A percentile compares a stretch with the other conserved stretches of the same genome.
Conservation (phyloP, 2,888 invertebrate genomes). For the Tuta absoluta region DNA sequence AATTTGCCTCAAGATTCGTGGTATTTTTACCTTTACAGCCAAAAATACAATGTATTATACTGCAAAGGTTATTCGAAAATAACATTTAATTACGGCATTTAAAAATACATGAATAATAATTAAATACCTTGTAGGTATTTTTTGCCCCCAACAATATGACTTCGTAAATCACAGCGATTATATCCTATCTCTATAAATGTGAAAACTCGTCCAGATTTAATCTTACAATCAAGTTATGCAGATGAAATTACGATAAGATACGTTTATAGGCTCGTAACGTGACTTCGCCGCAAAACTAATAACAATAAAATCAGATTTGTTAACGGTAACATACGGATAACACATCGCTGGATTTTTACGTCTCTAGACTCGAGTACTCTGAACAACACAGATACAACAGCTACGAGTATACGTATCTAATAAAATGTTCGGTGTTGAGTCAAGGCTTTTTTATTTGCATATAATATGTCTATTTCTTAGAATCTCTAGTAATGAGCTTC, state of each 20-base stretch:
- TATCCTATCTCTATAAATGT: neutral
- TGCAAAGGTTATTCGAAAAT: too few species aligned
- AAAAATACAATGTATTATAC: too few species aligned
- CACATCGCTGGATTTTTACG: neutral
- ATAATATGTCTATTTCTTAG: too few species aligned
- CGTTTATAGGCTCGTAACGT: slow-evolving; percentile 25
- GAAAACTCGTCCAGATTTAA: slow-evolving; percentile 4
- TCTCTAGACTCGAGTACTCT: neutral
- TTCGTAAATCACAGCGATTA: neutral
- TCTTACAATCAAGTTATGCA: slow-evolving; percentile 22
- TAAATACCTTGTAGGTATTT: neutral
- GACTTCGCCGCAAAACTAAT: slow-evolving; percentile 24
- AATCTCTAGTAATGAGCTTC: too few species aligned
- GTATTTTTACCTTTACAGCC: too few species aligned
- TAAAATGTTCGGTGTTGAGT: too few species aligned
- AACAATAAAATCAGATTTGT: slow-evolving; percentile 18
- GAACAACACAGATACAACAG: neutral
- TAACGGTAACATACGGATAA: slow-evolving; percentile 1
- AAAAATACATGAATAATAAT: too few species aligned
- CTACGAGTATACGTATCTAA: too few species aligned
- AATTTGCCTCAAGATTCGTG: too few species aligned
- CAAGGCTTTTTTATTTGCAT: too few species aligned
- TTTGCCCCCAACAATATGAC: neutral
- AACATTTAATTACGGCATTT: too few species aligned
- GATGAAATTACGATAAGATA: slow-evolving; percentile 23